Base-by-base conservation (phyloP, 2,888 invertebrate genomes). In the Cryptocephalus primarius region DNA sequence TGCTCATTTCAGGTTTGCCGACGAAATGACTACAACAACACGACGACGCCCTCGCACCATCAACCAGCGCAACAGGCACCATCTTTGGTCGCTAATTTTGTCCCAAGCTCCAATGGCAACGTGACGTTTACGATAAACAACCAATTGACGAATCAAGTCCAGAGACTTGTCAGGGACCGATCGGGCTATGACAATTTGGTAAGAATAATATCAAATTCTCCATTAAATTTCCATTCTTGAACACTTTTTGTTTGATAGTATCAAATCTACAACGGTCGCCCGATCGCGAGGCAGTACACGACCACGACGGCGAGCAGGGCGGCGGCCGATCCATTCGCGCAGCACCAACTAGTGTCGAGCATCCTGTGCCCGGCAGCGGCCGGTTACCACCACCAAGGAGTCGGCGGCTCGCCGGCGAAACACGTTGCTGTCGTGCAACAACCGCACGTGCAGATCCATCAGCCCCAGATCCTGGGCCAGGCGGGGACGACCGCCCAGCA, bases 111-210 rank as follows among this genome's bases (percentile, higher is more conserved):
- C 12, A 83, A 82, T 50, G 85, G 84, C 52, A 88, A 86, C 68
- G 89, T 95, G 45, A 92, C 95, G 44, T 84, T 95, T 60, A 90
- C 93, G 51, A 92, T 95, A 72, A 94, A 93, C 73, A 92, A 92
- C 71, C 93, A 88, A 71, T 64, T 84, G 57, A 79, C 82, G 44
- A 84, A 82, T 68, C 84, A 83, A 68, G 84, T 85, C 55, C 82
- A 82, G 58, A 73, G 82, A 57, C 72, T 82, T 43, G 82, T 82
- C 2, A 73, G 88, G 32, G 82, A 88, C 61, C 75, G 87, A 36
- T 78, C 85, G 49, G 84, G 85, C 2, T 87, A 87, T 60, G 88
- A 88, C 63, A 86, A 87, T 67, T 71, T 84, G 73, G 83, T 83
- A 67, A 62, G 69, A 22, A 22, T 6, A 4, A 22, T 4, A 22